Evolutionary conservation across 2,888 invertebrate species (phyloP).

Genomic region (Trimorus sp.): DNA sequence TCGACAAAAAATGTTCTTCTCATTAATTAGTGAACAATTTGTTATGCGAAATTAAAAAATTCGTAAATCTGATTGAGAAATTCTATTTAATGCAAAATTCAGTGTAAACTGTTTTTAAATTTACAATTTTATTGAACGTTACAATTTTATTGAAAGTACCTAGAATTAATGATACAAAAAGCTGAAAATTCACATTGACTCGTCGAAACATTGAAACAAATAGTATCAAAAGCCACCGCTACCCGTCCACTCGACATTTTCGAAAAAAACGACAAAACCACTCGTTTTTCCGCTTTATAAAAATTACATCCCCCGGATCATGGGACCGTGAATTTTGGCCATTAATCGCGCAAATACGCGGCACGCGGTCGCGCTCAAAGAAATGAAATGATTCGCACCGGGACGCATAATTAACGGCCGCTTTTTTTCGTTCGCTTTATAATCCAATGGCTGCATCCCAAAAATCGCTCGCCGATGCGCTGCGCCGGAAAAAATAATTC

Average conservation of each 20-base stretch:
- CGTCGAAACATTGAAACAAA: too few relatives aligned
- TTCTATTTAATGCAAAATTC: too few relatives aligned
- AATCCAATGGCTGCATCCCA: constrained; percentile 15
- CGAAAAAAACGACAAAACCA: not conserved
- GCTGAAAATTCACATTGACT: too few relatives aligned
- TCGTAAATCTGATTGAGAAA: too few relatives aligned
- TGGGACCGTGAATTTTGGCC: constrained; percentile 26
- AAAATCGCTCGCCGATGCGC: constrained; percentile 29
- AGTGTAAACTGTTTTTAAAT: too few relatives aligned
- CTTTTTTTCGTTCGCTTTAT: constrained; percentile 41
- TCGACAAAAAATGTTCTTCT: too few relatives aligned
- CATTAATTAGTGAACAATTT: too few relatives aligned
- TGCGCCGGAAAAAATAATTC: constrained; percentile 26
- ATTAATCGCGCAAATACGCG: constrained; percentile 24
- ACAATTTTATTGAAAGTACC: too few relatives aligned
- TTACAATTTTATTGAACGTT: too few relatives aligned
- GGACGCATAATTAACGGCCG: constrained; percentile 40
- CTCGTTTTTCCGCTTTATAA: constrained; percentile 41
- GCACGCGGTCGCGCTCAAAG: constrained; percentile 13
- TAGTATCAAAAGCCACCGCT: not conserved
- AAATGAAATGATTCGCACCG: constrained; percentile 27
- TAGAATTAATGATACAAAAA: too few relatives aligned
- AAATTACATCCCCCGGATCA: constrained; percentile 28
- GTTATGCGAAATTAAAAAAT: too few relatives aligned
- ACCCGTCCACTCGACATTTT: not conserved